Conservation (phyloP, 2,113 vertebrate genomes). For the Ahaetulla prasina region DNA sequence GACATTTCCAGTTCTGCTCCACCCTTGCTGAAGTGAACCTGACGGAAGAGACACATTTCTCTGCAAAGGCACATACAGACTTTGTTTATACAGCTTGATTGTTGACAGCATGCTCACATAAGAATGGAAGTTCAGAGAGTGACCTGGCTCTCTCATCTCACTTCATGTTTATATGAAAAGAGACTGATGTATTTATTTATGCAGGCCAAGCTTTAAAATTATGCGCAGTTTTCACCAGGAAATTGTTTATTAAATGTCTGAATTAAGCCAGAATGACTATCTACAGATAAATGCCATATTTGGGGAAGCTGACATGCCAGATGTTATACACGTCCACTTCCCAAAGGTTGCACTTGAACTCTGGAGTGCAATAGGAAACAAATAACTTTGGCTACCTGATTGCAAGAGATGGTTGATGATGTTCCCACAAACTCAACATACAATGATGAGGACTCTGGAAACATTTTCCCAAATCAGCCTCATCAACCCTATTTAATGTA, state of each 20-base stretch:
- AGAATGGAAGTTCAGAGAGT: slow-evolving; percentile 18
- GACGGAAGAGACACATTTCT: slow-evolving; percentile 14
- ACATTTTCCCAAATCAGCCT: background rate
- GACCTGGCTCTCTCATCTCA: background rate
- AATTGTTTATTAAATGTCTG: slow-evolving; percentile 47
- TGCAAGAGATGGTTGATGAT: background rate
- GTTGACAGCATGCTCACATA: background rate
- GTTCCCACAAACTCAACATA: background rate
- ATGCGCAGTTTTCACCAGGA: slow-evolving; percentile 24
- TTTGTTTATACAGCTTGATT: slow-evolving; percentile 24
- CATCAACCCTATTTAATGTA: background rate
- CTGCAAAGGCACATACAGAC: slow-evolving; percentile 9
- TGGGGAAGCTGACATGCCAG: slow-evolving; percentile 6
- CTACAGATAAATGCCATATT: slow-evolving; percentile 30
- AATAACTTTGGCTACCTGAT: background rate
- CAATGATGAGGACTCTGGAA: background rate
- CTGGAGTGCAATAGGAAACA: background rate
- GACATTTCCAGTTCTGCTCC: slow-evolving; percentile 50
- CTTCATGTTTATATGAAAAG: slow-evolving; percentile 30
- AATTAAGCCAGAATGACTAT: slow-evolving; percentile 18
- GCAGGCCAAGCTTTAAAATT: slow-evolving; percentile 37
- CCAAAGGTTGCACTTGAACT: background rate
- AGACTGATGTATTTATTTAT: slow-evolving; percentile 7
- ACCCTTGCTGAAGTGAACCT: background rate
- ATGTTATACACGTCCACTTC: background rate